Conservation (phyloP, 2,888 invertebrate species). For the Hemaris fuciformis region DNA sequence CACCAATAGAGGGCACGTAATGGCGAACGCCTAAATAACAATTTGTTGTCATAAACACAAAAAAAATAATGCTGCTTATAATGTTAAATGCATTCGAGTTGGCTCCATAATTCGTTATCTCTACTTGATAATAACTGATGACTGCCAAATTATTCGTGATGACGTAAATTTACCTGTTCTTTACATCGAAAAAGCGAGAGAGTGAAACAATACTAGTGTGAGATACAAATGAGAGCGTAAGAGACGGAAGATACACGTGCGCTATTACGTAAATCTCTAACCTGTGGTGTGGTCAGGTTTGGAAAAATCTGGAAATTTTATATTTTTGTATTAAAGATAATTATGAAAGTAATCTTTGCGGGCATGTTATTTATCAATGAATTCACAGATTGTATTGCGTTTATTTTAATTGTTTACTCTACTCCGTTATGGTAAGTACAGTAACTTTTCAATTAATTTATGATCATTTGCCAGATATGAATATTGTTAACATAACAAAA, state of each 20-base stretch:
- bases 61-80: not conserved
- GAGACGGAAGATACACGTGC: constrained; percentile 35
- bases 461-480: too few species aligned
- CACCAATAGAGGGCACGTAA: too few species aligned
- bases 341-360: too few species aligned
- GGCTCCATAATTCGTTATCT: not conserved
- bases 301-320: not conserved
- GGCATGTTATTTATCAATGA: too few species aligned
- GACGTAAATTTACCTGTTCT: not conserved
- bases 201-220: constrained; percentile 17
- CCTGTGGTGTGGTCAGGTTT: constrained; percentile 31
- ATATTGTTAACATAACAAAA: too few species aligned
- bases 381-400: too few species aligned
- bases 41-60: too few species aligned
- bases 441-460: too few species aligned
- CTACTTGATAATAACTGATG: not conserved
- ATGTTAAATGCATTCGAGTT: not conserved
- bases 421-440: too few species aligned
- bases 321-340: not conserved
- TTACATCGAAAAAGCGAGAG: constrained; percentile 20
- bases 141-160: not conserved
- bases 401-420: too few species aligned
- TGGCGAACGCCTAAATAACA: too few species aligned
- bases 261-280: constrained; percentile 22
- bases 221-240: constrained; percentile 24